phyloP scores from a whole-genome alignment of 2,797 vertebrate species.

The Crocidura indochinensis region DNA sequence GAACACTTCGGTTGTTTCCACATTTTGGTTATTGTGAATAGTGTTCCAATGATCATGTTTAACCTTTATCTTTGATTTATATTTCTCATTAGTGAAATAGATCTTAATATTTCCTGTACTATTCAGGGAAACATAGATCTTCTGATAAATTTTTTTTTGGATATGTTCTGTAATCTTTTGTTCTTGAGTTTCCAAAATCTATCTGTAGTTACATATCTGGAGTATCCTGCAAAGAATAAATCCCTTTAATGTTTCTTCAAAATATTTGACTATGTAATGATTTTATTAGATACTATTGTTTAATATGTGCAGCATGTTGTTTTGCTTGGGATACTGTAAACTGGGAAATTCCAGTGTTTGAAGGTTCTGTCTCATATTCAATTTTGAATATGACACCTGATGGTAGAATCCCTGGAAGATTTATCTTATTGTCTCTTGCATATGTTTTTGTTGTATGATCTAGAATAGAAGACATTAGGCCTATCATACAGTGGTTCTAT shows the following conservation, averaged over 20 bases:
- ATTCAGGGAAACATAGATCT: not conserved
- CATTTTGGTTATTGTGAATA: no score
- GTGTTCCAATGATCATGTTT: not conserved
- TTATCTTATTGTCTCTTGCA: not conserved
- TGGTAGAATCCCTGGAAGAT: not conserved
- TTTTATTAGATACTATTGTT: not conserved
- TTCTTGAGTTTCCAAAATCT: not conserved
- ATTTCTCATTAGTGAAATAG: not conserved
- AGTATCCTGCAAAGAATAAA: slow-evolving; percentile 15
- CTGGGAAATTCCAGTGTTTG: not conserved
- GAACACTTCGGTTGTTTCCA: no score
- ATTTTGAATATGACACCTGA: slow-evolving; percentile 7
- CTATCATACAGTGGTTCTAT: not conserved
- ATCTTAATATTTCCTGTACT: slow-evolving; percentile 6
- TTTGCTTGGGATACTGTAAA: not conserved
- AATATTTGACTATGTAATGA: not conserved
- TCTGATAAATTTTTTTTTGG: slow-evolving; percentile 40
- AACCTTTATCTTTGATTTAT: not conserved
- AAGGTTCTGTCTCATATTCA: not conserved
- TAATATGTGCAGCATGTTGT: not conserved
- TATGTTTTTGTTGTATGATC: not conserved
- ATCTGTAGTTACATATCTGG: not conserved
- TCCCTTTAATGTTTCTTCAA: slow-evolving; percentile 7
- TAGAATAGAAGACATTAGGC: not conserved
- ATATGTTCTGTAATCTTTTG: not conserved